These are phyloP conservation scores for Adelphocoris suturalis DNA, from an alignment of 2,888 invertebrate species.

Conservation along the genomic window DNA sequence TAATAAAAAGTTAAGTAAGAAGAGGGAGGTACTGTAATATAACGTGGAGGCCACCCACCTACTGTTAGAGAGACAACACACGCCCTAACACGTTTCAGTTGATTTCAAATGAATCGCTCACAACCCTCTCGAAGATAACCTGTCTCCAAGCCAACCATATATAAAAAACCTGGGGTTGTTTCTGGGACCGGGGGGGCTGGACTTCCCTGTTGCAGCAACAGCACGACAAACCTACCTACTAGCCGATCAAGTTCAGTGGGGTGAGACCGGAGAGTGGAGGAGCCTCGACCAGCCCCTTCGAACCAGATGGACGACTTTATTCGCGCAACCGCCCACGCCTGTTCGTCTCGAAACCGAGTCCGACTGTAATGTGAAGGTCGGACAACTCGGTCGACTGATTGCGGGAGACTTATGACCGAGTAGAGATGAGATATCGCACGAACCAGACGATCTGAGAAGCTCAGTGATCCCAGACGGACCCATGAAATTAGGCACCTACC, in stretches of 20 bases:
- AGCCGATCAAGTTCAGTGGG: neutral
- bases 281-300: neutral
- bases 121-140: neutral
- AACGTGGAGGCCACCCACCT: too few species aligned
- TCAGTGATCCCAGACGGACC: too few species aligned
- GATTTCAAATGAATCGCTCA: neutral
- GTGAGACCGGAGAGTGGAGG: neutral
- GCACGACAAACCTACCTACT: neutral
- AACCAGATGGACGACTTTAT: neutral
- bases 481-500: too few species aligned
- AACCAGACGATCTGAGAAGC: too few species aligned
- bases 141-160: neutral
- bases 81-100: neutral
- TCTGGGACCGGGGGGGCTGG: neutral
- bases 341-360: neutral
- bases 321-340: constrained; percentile 25
- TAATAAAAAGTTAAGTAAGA: too few species aligned
- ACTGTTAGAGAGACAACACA: neutral
- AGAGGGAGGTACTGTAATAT: too few species aligned
- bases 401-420: neutral
- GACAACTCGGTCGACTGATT: neutral
- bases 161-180: neutral
- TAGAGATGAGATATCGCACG: too few species aligned
- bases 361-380: neutral
- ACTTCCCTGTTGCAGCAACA: neutral